phyloP scores from a whole-genome alignment of 2,888 invertebrate genomes.

The Drosophila anceps region DNA sequence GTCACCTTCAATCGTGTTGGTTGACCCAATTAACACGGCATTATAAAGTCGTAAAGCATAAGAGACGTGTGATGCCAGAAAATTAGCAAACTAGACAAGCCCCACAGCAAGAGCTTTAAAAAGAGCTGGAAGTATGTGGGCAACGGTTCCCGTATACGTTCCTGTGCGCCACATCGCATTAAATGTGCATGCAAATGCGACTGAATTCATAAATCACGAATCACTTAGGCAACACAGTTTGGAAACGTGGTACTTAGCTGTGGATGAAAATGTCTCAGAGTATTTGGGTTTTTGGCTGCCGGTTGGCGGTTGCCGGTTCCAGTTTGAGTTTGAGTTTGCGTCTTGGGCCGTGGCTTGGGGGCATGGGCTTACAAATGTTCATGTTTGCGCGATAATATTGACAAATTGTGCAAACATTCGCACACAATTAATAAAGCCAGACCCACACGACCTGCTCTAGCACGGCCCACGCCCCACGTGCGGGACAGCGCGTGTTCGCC shows the following conservation, averaged over 20 bases:
- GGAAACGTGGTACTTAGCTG: constrained; percentile 9
- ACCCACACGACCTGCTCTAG: constrained; percentile 41
- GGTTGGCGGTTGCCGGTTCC: neutral
- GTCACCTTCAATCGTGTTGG: constrained; percentile 30
- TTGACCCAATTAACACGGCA: constrained; percentile 74
- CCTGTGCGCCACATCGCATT: constrained; percentile 56
- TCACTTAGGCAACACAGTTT: constrained; percentile 70
- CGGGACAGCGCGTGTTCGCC: constrained; percentile 36
- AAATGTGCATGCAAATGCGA: constrained; percentile 69
- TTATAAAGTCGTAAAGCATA: constrained; percentile 72
- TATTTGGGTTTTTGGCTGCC: constrained; percentile 15
- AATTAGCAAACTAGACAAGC: constrained; percentile 73
- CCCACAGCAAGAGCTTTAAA: constrained; percentile 21
- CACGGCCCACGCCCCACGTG: constrained; percentile 47
- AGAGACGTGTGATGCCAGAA: constrained; percentile 41
- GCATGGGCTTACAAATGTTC: constrained; percentile 65
- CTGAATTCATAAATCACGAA: constrained; percentile 77
- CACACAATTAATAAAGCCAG: constrained; percentile 77
- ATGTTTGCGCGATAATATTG: constrained; percentile 79
- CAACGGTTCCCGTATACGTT: constrained; percentile 16
- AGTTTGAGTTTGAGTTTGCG: constrained; percentile 3
- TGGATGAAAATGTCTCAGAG: constrained; percentile 34
- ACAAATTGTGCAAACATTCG: constrained; percentile 82
- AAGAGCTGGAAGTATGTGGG: constrained; percentile 18
- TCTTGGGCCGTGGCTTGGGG: constrained; percentile 18